Evolutionary conservation across 2,797 vertebrate genomes (phyloP).

Genomic region (Paedocypris micromegethes): DNA sequence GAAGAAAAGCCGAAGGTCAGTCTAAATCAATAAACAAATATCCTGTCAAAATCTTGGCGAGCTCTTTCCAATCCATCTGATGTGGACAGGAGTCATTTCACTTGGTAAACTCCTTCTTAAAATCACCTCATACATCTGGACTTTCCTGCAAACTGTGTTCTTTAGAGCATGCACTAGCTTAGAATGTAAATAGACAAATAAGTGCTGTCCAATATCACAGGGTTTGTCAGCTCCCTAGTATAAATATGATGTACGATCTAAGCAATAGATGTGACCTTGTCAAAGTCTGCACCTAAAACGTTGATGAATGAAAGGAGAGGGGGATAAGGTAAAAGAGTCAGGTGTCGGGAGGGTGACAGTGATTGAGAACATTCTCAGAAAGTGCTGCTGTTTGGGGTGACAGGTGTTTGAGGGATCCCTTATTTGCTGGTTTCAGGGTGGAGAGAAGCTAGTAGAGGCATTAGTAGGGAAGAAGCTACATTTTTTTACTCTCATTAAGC

Average conservation of each 20-base stretch:
- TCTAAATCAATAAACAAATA: neutral
- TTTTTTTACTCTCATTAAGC: constrained; percentile 8
- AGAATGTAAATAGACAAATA: constrained; percentile 42
- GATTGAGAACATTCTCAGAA: constrained; percentile 59
- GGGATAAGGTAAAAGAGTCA: constrained; percentile 48
- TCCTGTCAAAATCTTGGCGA: constrained; percentile 20
- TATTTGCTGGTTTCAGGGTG: constrained; percentile 31
- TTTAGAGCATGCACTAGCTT: constrained; percentile 18
- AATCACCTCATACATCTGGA: constrained; percentile 11
- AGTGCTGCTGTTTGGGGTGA: constrained; percentile 53
- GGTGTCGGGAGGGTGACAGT: constrained; percentile 74
- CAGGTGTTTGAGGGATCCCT: constrained; percentile 65
- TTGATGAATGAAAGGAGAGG: constrained; percentile 65
- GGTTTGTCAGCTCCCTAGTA: constrained; percentile 36
- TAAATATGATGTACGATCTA: constrained; percentile 44
- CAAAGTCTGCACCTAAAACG: constrained; percentile 63
- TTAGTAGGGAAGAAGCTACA: constrained; percentile 21
- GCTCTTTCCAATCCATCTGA: neutral
- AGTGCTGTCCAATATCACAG: constrained; percentile 34
- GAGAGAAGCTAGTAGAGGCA: constrained; percentile 29
- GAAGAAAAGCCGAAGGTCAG: constrained; percentile 20
- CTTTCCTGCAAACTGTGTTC: constrained; percentile 26
- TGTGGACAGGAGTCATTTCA: constrained; percentile 22
- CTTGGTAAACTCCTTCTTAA: constrained; percentile 20
- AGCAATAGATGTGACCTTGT: constrained; percentile 69